Evolutionary conservation across 2,888 invertebrate genomes (phyloP).

Genomic region (Torymus auratus): DNA sequence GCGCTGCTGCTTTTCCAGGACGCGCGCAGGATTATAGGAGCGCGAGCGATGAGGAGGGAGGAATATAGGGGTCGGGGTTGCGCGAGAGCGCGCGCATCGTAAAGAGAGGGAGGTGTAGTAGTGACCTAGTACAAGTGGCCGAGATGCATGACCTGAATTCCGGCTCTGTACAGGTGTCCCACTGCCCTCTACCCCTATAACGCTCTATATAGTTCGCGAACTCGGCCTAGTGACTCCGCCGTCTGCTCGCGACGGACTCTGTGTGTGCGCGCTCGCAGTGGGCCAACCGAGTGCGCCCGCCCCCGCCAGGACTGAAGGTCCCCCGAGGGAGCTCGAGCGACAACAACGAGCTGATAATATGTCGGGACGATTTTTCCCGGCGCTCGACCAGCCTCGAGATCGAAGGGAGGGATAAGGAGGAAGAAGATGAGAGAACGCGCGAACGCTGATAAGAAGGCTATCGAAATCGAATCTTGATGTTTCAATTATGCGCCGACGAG

Average conservation of each 20-base stretch:
- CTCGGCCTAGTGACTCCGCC: conserved; percentile 57
- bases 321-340: neutral
- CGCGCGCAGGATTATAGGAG: conserved; percentile 41
- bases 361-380: neutral
- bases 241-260: neutral
- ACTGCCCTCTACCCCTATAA: conserved; percentile 70
- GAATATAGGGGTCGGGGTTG: conserved; percentile 45
- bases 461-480: too few relatives aligned
- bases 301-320: neutral
- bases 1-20: conserved; percentile 17
- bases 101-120: conserved; percentile 62
- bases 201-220: conserved; percentile 40
- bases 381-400: neutral
- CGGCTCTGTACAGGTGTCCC: conserved; percentile 73
- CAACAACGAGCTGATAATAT: neutral
- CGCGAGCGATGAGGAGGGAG: conserved; percentile 9
- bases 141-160: conserved; percentile 76
- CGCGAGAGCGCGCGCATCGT: conserved; percentile 21
- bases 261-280: neutral
- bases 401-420: too few relatives aligned
- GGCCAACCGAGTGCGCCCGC: conserved; percentile 7
- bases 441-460: too few relatives aligned
- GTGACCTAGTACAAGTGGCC: conserved; percentile 75
- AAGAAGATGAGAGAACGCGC: too few relatives aligned
- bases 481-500: neutral